A percentile compares a stretch with the other conserved stretches of the same genome.
phyloP scores from a whole-genome alignment of 2,113 vertebrate species.

The Microtus montanus region DNA sequence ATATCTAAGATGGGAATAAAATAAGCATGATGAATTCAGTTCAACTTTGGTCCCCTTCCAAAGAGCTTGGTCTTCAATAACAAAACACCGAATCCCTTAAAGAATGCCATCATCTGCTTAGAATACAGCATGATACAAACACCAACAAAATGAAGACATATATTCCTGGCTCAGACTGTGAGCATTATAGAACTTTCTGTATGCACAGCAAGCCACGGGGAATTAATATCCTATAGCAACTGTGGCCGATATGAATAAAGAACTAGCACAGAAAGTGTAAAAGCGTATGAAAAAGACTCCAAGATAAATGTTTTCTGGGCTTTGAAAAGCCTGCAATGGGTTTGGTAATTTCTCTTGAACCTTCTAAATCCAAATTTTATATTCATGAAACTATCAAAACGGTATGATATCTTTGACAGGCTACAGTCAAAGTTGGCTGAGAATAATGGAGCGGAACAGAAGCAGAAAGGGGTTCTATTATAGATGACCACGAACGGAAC shows the following conservation, averaged over 20 bases:
- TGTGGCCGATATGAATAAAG: constrained; percentile 26
- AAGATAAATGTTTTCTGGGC: not conserved
- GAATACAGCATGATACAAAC: not conserved
- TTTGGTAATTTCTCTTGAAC: not conserved
- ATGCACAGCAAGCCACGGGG: constrained; percentile 21
- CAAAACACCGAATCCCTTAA: not conserved
- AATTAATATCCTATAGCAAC: constrained; percentile 48
- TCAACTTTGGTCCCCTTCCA: not conserved
- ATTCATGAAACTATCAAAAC: not conserved
- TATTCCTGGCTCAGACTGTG: constrained; percentile 12
- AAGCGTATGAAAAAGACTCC: not conserved
- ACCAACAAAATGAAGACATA: constrained; percentile 47
- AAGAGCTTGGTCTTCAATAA: constrained; percentile 43
- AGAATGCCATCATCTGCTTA: rapidly evolving
- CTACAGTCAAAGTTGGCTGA: not conserved
- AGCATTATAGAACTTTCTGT: constrained; percentile 20
- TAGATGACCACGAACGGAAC: rapidly evolving
- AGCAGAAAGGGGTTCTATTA: not conserved
- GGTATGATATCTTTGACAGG: constrained; percentile 46
- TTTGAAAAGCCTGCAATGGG: constrained; percentile 1
- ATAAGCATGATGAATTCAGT: not conserved
- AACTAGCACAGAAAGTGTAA: not conserved
- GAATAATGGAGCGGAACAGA: not conserved
- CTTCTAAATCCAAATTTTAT: not conserved
- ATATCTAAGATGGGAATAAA: constrained; percentile 37